Conservation (phyloP, 2,797 vertebrate genomes). For the Furcifer pardalis region DNA sequence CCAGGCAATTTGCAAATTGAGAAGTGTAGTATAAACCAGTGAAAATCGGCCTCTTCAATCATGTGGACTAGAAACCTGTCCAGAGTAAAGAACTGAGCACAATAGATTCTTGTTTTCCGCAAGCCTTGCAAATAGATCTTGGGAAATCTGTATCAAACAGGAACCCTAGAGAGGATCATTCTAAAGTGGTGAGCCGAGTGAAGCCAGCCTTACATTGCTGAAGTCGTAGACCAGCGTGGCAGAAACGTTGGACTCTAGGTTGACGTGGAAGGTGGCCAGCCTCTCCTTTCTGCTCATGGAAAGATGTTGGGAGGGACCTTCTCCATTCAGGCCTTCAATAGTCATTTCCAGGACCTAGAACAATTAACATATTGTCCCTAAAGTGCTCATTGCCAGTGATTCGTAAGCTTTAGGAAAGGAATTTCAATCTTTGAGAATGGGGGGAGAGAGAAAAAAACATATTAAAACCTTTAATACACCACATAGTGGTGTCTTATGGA, state of each 20-base stretch:
- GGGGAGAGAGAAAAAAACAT: too few relatives aligned
- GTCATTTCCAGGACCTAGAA: conserved; percentile 77
- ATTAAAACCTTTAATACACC: too few relatives aligned
- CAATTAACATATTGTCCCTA: too few relatives aligned
- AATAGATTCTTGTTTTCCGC: too few relatives aligned
- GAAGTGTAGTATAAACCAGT: not conserved
- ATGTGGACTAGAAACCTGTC: not conserved
- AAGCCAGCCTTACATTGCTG: conserved; percentile 58
- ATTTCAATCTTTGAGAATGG: too few relatives aligned
- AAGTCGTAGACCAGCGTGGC: conserved; percentile 76
- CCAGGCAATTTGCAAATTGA: not conserved
- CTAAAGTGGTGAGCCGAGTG: too few relatives aligned
- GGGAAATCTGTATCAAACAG: not conserved
- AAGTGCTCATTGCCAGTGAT: too few relatives aligned
- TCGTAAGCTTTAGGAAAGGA: too few relatives aligned
- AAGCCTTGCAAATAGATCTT: not conserved
- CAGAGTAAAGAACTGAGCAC: not conserved
- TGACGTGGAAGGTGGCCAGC: conserved; percentile 66
- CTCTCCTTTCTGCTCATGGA: conserved; percentile 48
- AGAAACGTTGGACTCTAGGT: conserved; percentile 58
- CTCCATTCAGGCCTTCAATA: conserved; percentile 45
- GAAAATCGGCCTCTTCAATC: not conserved
- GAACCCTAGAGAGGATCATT: not conserved
- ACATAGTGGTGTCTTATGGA: too few relatives aligned
- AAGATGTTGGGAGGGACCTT: conserved; percentile 60